Evolutionary conservation across 2,113 vertebrate species (phyloP).

Genomic region (Cottus gobio): DNA sequence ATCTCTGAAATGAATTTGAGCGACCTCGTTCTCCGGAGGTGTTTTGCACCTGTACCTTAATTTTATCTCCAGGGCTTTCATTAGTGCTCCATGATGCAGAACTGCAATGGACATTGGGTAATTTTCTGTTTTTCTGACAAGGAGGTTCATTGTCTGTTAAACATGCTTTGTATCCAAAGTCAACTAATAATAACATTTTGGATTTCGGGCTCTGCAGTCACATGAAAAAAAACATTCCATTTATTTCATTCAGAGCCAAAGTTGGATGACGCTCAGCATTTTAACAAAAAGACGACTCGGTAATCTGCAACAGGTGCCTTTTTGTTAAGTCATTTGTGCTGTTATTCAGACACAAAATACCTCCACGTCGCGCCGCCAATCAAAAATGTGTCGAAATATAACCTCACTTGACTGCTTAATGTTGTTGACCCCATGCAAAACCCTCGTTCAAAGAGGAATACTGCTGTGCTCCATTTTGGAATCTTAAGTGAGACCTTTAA

Average conservation of each 20-base stretch:
- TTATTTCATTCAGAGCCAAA: background rate
- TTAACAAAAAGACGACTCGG: background rate
- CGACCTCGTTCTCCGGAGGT: slow-evolving; percentile 48
- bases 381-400: background rate
- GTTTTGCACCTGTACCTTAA: slow-evolving; percentile 55
- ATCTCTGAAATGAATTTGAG: slow-evolving; percentile 65
- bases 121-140: slow-evolving; percentile 59
- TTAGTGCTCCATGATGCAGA: slow-evolving; percentile 63
- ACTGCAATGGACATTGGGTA: slow-evolving; percentile 36
- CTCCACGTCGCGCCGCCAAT: no score
- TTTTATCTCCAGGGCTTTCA: slow-evolving; percentile 52
- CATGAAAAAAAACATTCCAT: background rate
- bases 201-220: background rate
- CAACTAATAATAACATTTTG: slow-evolving; percentile 22
- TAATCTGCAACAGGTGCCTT: background rate
- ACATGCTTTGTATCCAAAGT: slow-evolving; percentile 11
- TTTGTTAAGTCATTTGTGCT: background rate
- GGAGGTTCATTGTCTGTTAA: slow-evolving; percentile 48
- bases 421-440: background rate
- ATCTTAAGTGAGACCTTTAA: background rate
- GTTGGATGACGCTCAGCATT: background rate
- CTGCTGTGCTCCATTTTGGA: background rate
- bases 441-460: background rate
- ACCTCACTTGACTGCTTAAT: background rate
- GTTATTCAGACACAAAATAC: background rate